These are phyloP conservation scores for Podarcis siculus DNA, from an alignment of 2,797 vertebrate genomes.

Conservation along the genomic window DNA sequence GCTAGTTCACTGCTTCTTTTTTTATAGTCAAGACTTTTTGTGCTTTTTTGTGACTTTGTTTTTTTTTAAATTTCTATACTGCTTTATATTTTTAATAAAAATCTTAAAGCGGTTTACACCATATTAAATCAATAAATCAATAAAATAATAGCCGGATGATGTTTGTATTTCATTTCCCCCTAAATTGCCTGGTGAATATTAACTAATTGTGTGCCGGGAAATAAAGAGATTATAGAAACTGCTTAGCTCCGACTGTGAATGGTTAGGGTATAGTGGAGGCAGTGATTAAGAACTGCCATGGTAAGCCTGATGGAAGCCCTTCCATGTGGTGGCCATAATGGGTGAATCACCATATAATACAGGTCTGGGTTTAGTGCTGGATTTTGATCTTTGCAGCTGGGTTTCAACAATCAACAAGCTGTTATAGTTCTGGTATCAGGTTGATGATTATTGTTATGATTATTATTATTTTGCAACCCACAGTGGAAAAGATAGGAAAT, in stretches of 20 bases:
- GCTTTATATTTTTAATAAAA: too few species aligned
- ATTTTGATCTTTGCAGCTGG: neutral
- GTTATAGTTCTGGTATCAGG: too few species aligned
- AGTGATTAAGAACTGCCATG: too few species aligned
- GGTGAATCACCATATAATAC: neutral
- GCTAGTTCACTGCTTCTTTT: neutral
- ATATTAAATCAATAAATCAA: neutral
- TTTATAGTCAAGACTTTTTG: neutral
- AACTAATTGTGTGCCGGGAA: too few species aligned
- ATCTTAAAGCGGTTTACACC: too few species aligned
- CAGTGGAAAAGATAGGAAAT: too few species aligned
- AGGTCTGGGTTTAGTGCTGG: neutral
- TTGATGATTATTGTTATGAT: too few species aligned
- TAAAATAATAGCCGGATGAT: neutral
- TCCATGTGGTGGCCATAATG: neutral
- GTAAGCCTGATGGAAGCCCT: neutral
- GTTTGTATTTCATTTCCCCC: neutral
- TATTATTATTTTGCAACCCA: too few species aligned
- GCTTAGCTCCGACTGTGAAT: neutral
- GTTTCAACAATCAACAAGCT: neutral
- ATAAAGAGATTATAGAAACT: neutral
- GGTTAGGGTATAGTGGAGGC: neutral
- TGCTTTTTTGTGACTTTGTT: neutral
- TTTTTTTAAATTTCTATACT: fast-evolving
- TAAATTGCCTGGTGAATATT: neutral